A percentile compares a stretch with the other conserved stretches of the same genome.
Evolutionary conservation across 2,113 vertebrate genomes (phyloP).

Genomic region (Amphiprion ocellaris): DNA sequence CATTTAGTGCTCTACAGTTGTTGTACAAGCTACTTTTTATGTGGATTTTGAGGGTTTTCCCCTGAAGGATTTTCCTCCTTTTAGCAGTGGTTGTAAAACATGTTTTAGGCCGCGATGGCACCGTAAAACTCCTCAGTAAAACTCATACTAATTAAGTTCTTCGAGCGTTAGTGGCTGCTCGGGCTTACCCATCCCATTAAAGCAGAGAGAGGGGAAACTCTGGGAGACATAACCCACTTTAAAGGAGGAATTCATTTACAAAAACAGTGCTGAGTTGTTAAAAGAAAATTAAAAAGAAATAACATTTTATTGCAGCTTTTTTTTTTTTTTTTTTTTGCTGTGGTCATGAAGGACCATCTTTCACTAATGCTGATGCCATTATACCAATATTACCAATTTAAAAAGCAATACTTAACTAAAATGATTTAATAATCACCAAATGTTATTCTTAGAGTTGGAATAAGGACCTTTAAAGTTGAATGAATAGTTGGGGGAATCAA

Average conservation of each 20-base stretch:
- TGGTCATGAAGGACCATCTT: not conserved
- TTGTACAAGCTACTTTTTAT: not conserved
- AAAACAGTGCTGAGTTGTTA: conserved; percentile 34
- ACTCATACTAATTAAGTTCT: conserved; percentile 40
- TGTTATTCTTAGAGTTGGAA: too few species aligned
- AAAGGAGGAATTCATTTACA: conserved; percentile 21
- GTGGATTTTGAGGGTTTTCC: not conserved
- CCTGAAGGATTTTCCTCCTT: not conserved
- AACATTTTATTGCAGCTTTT: conserved; percentile 9
- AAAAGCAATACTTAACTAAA: too few species aligned
- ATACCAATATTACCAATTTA: not conserved
- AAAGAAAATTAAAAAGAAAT: conserved; percentile 31
- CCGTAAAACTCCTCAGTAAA: conserved; percentile 8
- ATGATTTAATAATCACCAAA: too few species aligned
- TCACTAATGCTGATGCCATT: not conserved
- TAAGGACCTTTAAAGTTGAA: too few species aligned
- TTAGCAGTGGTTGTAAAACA: conserved; percentile 20
- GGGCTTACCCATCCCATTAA: conserved; percentile 17
- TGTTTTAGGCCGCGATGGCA: not conserved
- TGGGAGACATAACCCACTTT: conserved; percentile 8
- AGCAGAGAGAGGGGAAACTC: conserved; percentile 28
- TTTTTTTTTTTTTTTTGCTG: not conserved
- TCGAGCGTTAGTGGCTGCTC: conserved; percentile 28
- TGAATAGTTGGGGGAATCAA: too few species aligned
- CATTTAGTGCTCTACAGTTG: not conserved